Evolutionary conservation across 2,113 vertebrate species (phyloP).

Genomic region (Trichechus manatus): DNA sequence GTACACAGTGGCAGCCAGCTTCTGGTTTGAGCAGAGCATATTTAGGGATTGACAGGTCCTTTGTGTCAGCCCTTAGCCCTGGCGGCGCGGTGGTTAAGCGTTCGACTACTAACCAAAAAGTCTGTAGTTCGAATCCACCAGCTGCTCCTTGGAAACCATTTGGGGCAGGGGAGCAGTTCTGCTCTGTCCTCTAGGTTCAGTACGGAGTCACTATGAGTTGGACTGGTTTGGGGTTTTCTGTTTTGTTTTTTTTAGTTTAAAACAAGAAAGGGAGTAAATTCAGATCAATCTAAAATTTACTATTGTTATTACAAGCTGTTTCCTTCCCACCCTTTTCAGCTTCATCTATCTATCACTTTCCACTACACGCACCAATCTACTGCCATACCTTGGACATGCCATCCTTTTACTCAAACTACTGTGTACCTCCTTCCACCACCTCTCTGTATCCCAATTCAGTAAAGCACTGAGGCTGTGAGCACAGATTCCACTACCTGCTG

Average conservation of each 20-base stretch:
- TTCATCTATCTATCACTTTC: conserved; percentile 31
- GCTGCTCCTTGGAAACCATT: no score
- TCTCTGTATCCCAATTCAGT: not conserved
- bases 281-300: not conserved
- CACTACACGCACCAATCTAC: not conserved
- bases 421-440: not conserved
- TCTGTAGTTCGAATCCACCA: no score
- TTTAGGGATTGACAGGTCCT: not conserved
- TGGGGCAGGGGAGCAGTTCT: no score
- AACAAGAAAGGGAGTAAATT: conserved; percentile 6
- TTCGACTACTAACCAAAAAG: no score
- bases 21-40: not conserved
- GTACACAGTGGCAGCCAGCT: not conserved
- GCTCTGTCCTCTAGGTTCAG: no score
- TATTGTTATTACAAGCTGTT: not conserved
- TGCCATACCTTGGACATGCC: not conserved
- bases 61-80: not conserved
- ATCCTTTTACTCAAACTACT: not conserved
- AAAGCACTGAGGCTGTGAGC: not conserved
- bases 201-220: no score
- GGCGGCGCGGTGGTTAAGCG: no score
- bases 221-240: no score
- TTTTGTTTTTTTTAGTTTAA: not conserved
- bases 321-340: conserved; percentile 27
- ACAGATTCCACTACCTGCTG: not conserved